A percentile compares a stretch with the other conserved stretches of the same genome.
These are phyloP conservation scores for Scarus forsteni DNA, from an alignment of 2,797 vertebrate species.

Conservation along the genomic window DNA sequence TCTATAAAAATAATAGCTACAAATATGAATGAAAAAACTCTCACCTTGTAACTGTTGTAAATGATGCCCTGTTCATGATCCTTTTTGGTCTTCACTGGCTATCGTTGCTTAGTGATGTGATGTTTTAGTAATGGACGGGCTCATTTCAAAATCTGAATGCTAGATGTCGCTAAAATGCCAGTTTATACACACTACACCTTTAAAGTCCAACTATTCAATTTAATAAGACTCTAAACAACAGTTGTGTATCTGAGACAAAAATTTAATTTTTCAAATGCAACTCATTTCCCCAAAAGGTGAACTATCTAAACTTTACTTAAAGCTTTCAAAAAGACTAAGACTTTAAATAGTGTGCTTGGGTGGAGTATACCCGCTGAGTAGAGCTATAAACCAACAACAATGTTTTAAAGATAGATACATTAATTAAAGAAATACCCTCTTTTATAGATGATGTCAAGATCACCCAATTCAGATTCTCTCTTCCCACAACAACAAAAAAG, in stretches of 20 bases:
- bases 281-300: slow-evolving; percentile 10
- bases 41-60: too few relatives aligned
- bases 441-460: slow-evolving; percentile 11
- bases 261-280: neutral
- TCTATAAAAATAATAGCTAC: too few relatives aligned
- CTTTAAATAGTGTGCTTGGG: slow-evolving; percentile 2
- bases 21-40: too few relatives aligned
- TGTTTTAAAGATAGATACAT: slow-evolving; percentile 17
- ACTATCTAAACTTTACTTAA: slow-evolving; percentile 4
- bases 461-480: too few relatives aligned
- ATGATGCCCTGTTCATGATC: too few relatives aligned
- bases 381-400: slow-evolving; percentile 6
- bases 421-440: slow-evolving; percentile 8
- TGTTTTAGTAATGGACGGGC: too few relatives aligned
- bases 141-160: too few relatives aligned
- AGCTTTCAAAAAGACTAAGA: neutral
- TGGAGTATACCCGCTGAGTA: neutral
- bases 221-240: slow-evolving; percentile 35
- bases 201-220: slow-evolving; percentile 14
- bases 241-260: slow-evolving; percentile 27
- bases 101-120: too few relatives aligned
- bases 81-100: too few relatives aligned
- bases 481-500: too few relatives aligned
- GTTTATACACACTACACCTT: too few relatives aligned
- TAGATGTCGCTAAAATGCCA: too few relatives aligned